Conservation (phyloP, 1,140 invertebrate species). For the Drosophila triauraria region DNA sequence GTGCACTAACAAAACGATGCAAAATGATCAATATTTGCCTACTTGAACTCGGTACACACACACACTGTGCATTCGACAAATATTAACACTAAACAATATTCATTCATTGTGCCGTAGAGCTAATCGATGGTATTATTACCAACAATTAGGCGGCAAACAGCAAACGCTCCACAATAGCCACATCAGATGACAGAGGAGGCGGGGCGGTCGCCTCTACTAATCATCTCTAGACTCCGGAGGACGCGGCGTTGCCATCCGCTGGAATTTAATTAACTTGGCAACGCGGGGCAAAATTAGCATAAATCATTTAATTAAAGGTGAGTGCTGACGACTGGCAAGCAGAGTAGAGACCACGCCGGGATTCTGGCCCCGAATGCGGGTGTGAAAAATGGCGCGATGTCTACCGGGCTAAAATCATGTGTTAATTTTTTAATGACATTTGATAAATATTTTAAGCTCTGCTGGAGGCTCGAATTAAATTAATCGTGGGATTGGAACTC, state of each 20-base stretch:
- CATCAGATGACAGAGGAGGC: slow-evolving; percentile 6
- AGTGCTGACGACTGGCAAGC: slow-evolving; percentile 46
- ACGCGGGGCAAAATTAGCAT: slow-evolving; percentile 77
- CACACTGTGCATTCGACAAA: slow-evolving; percentile 32
- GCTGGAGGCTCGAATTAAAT: neutral
- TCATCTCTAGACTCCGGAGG: slow-evolving; percentile 35
- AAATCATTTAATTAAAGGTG: slow-evolving; percentile 83
- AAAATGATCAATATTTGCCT: slow-evolving; percentile 36
- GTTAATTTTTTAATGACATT: slow-evolving; percentile 78
- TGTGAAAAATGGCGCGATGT: slow-evolving; percentile 17
- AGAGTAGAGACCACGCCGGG: slow-evolving; percentile 2
- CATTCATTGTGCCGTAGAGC: slow-evolving; percentile 27
- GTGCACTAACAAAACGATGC: slow-evolving; percentile 6
- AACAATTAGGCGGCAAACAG: slow-evolving; percentile 54
- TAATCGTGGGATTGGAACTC: neutral
- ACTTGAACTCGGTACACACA: slow-evolving; percentile 1
- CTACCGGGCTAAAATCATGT: slow-evolving; percentile 56
- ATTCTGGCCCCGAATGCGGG: slow-evolving; percentile 25
- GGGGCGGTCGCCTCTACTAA: slow-evolving; percentile 16
- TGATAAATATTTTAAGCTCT: slow-evolving; percentile 67
- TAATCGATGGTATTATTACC: slow-evolving; percentile 57
- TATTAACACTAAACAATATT: slow-evolving; percentile 42
- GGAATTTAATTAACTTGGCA: slow-evolving; percentile 74
- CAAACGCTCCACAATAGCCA: slow-evolving; percentile 25
- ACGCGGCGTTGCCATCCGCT: slow-evolving; percentile 18